These are phyloP conservation scores for Falco punctatus DNA, from an alignment of 2,113 vertebrate genomes.

Conservation along the genomic window DNA sequence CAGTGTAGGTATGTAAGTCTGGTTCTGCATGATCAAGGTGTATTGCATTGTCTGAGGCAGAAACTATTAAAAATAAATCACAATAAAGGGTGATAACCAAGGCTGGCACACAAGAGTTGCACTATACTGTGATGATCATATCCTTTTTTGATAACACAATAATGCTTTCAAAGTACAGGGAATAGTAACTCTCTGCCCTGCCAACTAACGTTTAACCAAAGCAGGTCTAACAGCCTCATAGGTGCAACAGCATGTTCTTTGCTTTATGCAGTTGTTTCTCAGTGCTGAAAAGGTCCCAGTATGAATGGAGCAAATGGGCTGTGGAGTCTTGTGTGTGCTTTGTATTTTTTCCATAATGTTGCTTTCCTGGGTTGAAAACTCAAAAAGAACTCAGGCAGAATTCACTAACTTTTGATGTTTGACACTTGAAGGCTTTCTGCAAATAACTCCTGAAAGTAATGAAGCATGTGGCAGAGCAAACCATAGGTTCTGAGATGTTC, in stretches of 20 bases:
- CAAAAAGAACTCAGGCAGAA: not conserved
- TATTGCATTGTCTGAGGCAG: not conserved
- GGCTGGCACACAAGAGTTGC: not conserved
- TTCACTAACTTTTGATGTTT: not conserved
- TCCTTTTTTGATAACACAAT: not conserved
- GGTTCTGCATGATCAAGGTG: not conserved
- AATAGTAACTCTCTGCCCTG: not conserved
- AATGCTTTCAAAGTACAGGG: not conserved
- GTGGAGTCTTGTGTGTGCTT: not conserved
- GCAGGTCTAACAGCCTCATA: not conserved
- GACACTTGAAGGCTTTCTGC: not conserved
- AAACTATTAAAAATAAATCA: not conserved
- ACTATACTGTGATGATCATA: not conserved
- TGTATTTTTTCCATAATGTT: not conserved
- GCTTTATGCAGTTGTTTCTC: not conserved
- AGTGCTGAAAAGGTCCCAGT: not conserved
- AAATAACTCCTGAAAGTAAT: not conserved
- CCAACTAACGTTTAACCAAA: not conserved
- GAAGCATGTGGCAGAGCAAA: not conserved
- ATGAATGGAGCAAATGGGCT: fast-evolving
- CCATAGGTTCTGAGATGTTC: not conserved
- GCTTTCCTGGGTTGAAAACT: not conserved
- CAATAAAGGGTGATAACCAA: not conserved
- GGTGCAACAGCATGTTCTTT: not conserved
- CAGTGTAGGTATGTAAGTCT: not conserved